phyloP scores from a whole-genome alignment of 1,140 invertebrate genomes.

The Panulirus ornatus region DNA sequence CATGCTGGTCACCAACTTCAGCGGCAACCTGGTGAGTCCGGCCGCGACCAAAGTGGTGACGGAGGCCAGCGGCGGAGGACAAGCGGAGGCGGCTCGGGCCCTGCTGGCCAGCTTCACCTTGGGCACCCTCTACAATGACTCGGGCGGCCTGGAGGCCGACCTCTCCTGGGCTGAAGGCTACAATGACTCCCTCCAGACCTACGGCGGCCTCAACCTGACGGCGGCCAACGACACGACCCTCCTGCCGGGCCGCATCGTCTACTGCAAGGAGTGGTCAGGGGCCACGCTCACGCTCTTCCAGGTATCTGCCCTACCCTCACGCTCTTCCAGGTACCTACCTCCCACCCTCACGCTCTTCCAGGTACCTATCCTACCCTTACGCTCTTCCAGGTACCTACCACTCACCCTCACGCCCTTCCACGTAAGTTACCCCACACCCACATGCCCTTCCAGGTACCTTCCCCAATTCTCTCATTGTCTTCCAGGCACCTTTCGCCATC shows the following conservation, averaged over 20 bases:
- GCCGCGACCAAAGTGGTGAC: too few relatives aligned
- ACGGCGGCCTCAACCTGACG: background rate
- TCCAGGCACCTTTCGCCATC: background rate
- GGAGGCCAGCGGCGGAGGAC: background rate
- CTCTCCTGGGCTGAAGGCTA: slow-evolving; percentile 26
- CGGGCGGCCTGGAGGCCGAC: background rate
- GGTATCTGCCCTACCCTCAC: background rate
- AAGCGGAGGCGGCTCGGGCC: slow-evolving; percentile 2
- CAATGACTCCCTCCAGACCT: slow-evolving; percentile 15
- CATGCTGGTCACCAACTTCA: too few relatives aligned
- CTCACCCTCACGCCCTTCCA: background rate
- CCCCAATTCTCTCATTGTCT: background rate
- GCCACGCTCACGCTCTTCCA: slow-evolving; percentile 34
- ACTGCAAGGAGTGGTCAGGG: slow-evolving; percentile 44
- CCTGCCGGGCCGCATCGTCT: background rate
- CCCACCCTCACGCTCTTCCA: background rate
- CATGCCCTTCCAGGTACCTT: background rate
- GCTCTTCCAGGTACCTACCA: background rate
- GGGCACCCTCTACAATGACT: slow-evolving; percentile 40
- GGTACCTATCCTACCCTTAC: background rate
- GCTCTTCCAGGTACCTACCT: background rate
- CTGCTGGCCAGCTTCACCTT: slow-evolving; percentile 11
- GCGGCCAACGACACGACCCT: background rate
- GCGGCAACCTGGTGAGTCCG: too few relatives aligned
- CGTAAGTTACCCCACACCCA: too few relatives aligned